Conservation (phyloP, 2,113 vertebrate species). For the Jaculus jaculus region DNA sequence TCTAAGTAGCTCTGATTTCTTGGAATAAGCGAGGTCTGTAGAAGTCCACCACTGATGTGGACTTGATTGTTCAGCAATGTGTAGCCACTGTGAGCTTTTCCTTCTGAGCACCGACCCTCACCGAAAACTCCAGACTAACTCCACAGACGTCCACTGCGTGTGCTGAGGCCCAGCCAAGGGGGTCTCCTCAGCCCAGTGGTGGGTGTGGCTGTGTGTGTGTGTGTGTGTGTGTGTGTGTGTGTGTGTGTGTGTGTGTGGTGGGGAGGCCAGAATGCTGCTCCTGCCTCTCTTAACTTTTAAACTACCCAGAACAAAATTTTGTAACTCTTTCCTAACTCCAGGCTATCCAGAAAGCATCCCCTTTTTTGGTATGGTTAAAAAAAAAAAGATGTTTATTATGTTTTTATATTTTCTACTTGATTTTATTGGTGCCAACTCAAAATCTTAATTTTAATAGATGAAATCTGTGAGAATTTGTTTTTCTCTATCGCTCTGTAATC, state of each 20-base stretch:
- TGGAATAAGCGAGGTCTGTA: not conserved
- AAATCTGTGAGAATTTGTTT: slow-evolving; percentile 48
- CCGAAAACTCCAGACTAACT: not conserved
- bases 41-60: not conserved
- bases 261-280: slow-evolving; percentile 57
- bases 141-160: not conserved
- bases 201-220: too few species aligned
- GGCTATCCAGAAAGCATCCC: slow-evolving; percentile 65
- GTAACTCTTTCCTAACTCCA: slow-evolving; percentile 50
- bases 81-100: not conserved
- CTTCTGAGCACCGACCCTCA: not conserved
- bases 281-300: slow-evolving; percentile 51
- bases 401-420: slow-evolving; percentile 79
- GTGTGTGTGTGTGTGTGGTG: not conserved
- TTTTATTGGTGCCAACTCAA: slow-evolving; percentile 76
- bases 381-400: slow-evolving; percentile 64
- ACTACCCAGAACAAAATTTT: slow-evolving; percentile 37
- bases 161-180: not conserved
- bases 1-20: slow-evolving; percentile 42
- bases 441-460: slow-evolving; percentile 64
- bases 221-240: not conserved
- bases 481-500: slow-evolving; percentile 49
- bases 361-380: slow-evolving; percentile 64
- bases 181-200: not conserved
- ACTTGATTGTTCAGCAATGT: not conserved